A percentile compares a stretch with the other conserved stretches of the same genome.
Evolutionary conservation across 2,797 vertebrate genomes (phyloP).

Genomic region (Sebastes cheni): DNA sequence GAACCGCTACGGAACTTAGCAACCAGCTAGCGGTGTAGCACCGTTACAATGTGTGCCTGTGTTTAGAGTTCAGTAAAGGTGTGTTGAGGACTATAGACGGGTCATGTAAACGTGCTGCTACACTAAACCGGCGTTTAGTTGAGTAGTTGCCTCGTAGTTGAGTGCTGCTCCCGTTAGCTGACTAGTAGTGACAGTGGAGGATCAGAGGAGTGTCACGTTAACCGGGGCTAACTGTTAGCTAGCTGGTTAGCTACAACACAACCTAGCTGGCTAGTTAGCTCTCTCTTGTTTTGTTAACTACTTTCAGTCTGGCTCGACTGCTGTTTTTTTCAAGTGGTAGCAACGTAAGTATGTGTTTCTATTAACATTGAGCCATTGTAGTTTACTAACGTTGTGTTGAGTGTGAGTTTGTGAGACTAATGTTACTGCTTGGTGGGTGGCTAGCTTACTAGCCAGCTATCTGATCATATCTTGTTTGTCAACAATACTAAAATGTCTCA

Average conservation of each 20-base stretch:
- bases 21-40: slow-evolving; percentile 32
- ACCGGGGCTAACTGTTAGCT: slow-evolving; percentile 36
- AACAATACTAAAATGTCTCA: slow-evolving; percentile 18
- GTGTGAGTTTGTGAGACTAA: background rate
- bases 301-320: background rate
- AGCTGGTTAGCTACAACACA: slow-evolving; percentile 39
- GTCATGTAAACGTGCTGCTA: background rate
- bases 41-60: slow-evolving; percentile 8
- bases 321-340: background rate
- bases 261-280: slow-evolving; percentile 32
- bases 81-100: background rate
- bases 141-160: background rate
- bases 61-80: background rate
- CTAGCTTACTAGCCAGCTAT: slow-evolving; percentile 8
- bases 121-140: background rate
- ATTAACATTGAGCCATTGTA: background rate
- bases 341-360: slow-evolving; percentile 34
- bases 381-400: background rate
- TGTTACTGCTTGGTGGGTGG: slow-evolving; percentile 50
- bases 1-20: slow-evolving; percentile 74
- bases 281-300: background rate
- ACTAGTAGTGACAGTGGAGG: slow-evolving; percentile 42
- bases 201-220: slow-evolving; percentile 37
- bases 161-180: slow-evolving; percentile 20
- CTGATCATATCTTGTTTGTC: slow-evolving; percentile 35